phyloP scores from a whole-genome alignment of 2,797 vertebrate species.

The Potorous gilbertii region DNA sequence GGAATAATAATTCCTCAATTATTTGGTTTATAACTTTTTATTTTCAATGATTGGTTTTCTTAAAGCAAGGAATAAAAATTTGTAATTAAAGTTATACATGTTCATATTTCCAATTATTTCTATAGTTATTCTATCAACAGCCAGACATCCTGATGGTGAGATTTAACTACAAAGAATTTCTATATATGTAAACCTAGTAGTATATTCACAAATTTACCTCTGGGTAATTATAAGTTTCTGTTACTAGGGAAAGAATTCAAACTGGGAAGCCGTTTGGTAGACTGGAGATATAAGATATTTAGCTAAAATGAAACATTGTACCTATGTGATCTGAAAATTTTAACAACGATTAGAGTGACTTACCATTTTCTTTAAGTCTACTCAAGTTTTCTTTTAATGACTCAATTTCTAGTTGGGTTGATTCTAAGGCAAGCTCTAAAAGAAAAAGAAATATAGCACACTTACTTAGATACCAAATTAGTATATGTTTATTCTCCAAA shows the following conservation, averaged over 20 bases:
- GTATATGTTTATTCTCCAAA: neutral
- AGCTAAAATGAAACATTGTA: neutral
- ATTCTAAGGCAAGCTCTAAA: constrained; percentile 84
- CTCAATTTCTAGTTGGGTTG: constrained; percentile 84
- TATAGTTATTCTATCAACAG: constrained; percentile 22
- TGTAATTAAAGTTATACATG: neutral
- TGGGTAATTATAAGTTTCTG: constrained; percentile 2
- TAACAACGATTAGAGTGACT: constrained; percentile 41
- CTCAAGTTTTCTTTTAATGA: constrained; percentile 84
- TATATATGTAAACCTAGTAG: neutral
- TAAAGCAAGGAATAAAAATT: neutral
- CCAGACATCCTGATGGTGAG: constrained; percentile 18
- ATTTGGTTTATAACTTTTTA: neutral
- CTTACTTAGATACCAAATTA: constrained; percentile 17
- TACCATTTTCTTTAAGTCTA: constrained; percentile 78
- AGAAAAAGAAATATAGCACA: constrained; percentile 43
- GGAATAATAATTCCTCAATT: neutral
- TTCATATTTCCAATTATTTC: neutral
- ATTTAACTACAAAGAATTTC: constrained; percentile 17
- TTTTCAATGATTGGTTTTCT: neutral
- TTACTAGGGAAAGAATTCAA: neutral
- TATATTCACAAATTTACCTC: constrained; percentile 11
- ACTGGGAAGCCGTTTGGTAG: constrained; percentile 13
- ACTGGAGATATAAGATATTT: neutral
- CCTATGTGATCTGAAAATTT: neutral